Evolutionary conservation across 2,113 vertebrate genomes (phyloP).

Genomic region (Lophochroa leadbeateri): DNA sequence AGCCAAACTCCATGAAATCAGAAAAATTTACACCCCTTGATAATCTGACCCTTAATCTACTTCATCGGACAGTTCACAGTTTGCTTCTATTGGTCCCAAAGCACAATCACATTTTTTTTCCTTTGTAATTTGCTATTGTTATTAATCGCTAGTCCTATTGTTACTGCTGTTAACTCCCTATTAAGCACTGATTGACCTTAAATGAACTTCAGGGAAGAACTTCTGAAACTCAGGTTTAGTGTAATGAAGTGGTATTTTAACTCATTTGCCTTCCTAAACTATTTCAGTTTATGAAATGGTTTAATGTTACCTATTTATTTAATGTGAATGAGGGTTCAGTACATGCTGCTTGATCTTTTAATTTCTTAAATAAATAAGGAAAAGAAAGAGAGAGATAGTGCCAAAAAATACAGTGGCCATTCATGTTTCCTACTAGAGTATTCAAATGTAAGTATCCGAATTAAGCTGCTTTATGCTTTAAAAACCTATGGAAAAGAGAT

Average conservation of each 20-base stretch:
- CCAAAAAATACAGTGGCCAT: background rate
- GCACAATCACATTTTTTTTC: background rate
- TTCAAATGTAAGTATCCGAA: background rate
- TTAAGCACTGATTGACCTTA: background rate
- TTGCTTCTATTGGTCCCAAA: background rate
- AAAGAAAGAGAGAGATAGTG: background rate
- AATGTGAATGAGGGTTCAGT: background rate
- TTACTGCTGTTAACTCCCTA: background rate
- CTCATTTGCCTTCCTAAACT: background rate
- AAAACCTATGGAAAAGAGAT: background rate
- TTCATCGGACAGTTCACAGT: background rate
- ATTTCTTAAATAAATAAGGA: background rate
- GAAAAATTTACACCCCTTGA: background rate
- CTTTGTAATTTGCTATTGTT: background rate
- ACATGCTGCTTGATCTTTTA: background rate
- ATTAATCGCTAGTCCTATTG: background rate
- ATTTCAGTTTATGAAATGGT: background rate
- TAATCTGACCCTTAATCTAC: background rate
- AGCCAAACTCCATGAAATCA: background rate
- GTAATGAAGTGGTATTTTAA: background rate
- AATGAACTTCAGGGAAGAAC: background rate
- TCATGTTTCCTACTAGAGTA: background rate
- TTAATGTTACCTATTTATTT: background rate
- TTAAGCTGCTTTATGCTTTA: background rate
- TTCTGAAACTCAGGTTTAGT: background rate